Evolutionary conservation across 2,113 vertebrate genomes (phyloP), one percentile per base, ranked within the genome.

Genomic region (Xenotilapia longispinis): DNA sequence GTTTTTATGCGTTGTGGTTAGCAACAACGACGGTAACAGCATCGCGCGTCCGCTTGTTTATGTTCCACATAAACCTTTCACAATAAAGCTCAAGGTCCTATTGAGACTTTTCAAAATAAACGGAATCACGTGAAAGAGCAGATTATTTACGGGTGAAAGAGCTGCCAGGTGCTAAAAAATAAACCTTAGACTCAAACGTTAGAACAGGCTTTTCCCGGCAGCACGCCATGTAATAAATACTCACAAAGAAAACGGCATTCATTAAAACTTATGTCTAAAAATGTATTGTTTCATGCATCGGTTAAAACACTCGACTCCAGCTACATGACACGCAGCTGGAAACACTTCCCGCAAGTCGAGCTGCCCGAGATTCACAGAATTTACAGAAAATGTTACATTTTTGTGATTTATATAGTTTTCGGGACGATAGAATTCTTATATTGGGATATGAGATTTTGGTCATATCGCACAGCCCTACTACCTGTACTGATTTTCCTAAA

Each of bases 31-130:
- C 1, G 1, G 42, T 45, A 45, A 42, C 3, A 42, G 0, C 42
- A 1, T 14, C 3, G 2, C 1, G 6, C 7, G 42, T 45, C 42
- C 1, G 4, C 14, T 47, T 51, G 7, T 19, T 51, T 9, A 5
- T 19, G 1, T 51, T 3, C 17, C 17, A n/a, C 17, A n/a, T 51
- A 51, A 51, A 3, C 17, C 49, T 51, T 0, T n/a, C 49, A n/a
- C 2, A 51, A 51, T 51, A 51, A 51, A 51, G 47, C 47, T 51
- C 47, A 51, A 19, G 47, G 5, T 19, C 47, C 8, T 19, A 1
- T 51, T 51, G 47, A 51, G 17, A 51, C 47, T 19, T 51, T 51
- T 9, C 17, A 51, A 51, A 51, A 51, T 9, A 51, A n/a, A 51
- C 4, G 0, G 8, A 51, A 51, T n/a, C 49, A 51, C 17, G 0